These are phyloP conservation scores for Thryonomys swinderianus DNA, from an alignment of 2,113 vertebrate species.

Conservation along the genomic window DNA sequence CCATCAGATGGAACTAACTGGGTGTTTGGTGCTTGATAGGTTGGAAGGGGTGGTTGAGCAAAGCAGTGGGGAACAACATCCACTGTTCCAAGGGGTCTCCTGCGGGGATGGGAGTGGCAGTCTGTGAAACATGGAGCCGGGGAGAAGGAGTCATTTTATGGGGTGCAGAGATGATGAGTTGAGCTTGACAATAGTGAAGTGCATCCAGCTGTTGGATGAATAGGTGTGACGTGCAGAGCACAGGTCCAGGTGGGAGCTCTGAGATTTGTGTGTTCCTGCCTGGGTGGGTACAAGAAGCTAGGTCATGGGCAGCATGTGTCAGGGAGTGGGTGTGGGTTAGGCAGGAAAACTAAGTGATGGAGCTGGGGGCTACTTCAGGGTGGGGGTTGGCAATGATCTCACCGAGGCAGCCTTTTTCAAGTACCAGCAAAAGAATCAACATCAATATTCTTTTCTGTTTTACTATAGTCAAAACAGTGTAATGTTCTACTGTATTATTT, in stretches of 20 bases:
- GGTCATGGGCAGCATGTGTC: fast-evolving
- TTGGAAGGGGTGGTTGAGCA: not conserved
- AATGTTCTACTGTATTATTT: not conserved
- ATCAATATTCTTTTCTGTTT: not conserved
- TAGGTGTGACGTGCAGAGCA: not conserved
- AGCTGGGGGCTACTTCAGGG: no score
- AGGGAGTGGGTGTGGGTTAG: not conserved
- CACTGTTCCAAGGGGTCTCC: not conserved
- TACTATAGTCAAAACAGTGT: not conserved
- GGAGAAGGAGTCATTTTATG: not conserved
- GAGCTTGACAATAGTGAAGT: not conserved
- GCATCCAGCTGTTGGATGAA: not conserved
- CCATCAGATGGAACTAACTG: no score
- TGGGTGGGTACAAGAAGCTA: no score
- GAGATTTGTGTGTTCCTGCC: not conserved
- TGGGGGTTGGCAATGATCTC: not conserved
- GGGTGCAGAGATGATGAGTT: not conserved
- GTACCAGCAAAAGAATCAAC: not conserved
- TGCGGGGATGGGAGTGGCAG: not conserved
- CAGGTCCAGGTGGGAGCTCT: not conserved
- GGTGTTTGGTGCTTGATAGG: not conserved
- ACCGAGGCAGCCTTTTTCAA: not conserved
- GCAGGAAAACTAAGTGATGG: fast-evolving
- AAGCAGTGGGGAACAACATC: not conserved
- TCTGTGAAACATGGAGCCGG: not conserved